Evolutionary conservation across 2,888 invertebrate species (phyloP).

Genomic region (Amiota mariae): DNA sequence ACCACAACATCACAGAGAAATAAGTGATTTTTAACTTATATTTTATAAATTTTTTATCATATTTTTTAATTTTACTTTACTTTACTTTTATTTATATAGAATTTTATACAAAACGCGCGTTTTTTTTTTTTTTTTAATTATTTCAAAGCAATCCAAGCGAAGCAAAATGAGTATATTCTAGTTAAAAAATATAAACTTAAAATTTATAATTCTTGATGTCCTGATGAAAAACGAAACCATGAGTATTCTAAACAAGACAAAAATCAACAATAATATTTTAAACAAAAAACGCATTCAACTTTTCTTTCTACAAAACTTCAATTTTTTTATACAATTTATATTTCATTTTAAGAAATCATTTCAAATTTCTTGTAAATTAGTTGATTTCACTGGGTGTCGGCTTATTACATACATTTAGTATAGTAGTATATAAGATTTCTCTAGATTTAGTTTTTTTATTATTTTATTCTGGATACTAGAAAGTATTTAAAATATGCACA

Average conservation of each 20-base stretch:
- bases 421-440: constrained; percentile 43
- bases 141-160: constrained; percentile 27
- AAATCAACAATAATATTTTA: background rate
- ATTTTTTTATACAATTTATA: background rate
- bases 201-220: constrained; percentile 10
- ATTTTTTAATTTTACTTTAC: constrained; percentile 19
- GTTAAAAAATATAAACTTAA: constrained; percentile 59
- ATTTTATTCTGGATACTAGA: constrained; percentile 35
- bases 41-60: background rate
- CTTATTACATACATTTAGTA: constrained; percentile 46
- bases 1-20: constrained; percentile 29
- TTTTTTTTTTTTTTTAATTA: constrained; percentile 25
- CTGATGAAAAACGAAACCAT: background rate
- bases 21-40: constrained; percentile 64
- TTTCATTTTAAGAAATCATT: constrained; percentile 43
- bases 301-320: background rate
- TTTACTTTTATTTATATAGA: constrained; percentile 35
- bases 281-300: constrained; percentile 13
- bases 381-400: constrained; percentile 33
- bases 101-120: constrained; percentile 24
- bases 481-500: constrained; percentile 61
- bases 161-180: constrained; percentile 67
- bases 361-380: constrained; percentile 33
- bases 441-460: constrained; percentile 15
- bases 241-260: constrained; percentile 27